Base-by-base conservation (phyloP, 1,140 invertebrate genomes). In the Zaprionus capensis region DNA sequence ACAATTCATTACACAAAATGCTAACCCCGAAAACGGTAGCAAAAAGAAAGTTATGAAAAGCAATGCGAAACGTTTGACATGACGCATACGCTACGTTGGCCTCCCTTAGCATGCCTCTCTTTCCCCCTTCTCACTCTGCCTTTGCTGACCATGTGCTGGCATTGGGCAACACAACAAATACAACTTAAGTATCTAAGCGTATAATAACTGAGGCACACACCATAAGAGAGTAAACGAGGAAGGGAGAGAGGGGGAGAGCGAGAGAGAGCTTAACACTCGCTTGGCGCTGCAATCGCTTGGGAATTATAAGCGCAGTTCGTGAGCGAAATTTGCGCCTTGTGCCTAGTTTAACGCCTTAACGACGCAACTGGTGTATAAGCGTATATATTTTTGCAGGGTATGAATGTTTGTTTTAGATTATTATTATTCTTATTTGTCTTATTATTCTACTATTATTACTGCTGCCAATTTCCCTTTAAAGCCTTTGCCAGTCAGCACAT, bases 1-100 rank as follows among this genome's bases (percentile, higher is more conserved):
- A 90, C 85, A 90, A 90, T 90, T 90, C 85, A 90, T 90, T 88
- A 88, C 64, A 90, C 83, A 88, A 80, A 74, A 81, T 80, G 75
- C 49, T 71, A 71, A 49, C 73, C 41, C 41, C n/a, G 73, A 90
- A 86, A 79, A 86, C 65, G 31, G 62, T 51, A 65, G 49, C 75
- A 44, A 63, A 63, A 41, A 38, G 63, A 82, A 86, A 83, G 78
- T 88, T 88, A 81, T 81, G 70, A 87, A 80, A 82, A 82, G 76
- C 72, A 56, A 73, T 71, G 74, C 74, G 73, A 83, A 81, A 65
- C 73, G 70, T 81, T 88, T 73, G 80, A 81, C 81, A 83, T 88
- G 73, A 79, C 84, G 84, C 78, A 87, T 84, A 81, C 80, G 83
- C 80, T 68, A 49, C 71, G 80, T 78, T 82, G 64, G 64, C 38